Evolutionary conservation across 2,797 vertebrate species (phyloP), one percentile per base, ranked within the genome.

Genomic region (Loris lydekkerianus): DNA sequence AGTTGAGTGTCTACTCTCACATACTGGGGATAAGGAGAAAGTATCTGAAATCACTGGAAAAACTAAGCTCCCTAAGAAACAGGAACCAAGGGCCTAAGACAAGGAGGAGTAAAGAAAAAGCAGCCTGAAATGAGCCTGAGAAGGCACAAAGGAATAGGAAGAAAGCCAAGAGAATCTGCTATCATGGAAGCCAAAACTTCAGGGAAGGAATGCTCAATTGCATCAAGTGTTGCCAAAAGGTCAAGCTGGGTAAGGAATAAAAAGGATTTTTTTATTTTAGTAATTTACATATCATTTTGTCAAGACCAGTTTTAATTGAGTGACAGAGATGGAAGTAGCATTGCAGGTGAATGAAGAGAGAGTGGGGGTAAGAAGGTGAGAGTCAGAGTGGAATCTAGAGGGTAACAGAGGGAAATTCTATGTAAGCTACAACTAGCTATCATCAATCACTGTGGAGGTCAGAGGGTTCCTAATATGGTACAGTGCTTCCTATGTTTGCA

Each of bases 221-320:
- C 3, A 10, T 37, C 75, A 84, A 89, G 86, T 40, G 27, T 20
- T 72, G 31, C 25, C 2, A 4, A 90, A 69, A 93, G 53, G n/a
- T 65, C 56, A 83, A 37, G n/a, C 6, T 67, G 76, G 37, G 17
- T 43, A 43, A 86, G 27, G 8, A 61, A 34, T 58, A 70, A 90
- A 89, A 65, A 73, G 34, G 21, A 70, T 61, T 23, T 63, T 73
- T 81, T 89, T 91, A 67, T 73, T 92, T 94, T 60, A 83, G 70
- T 34, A 96, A 85, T 76, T 93, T 76, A 37, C 29, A 86, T 56
- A 61, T 94, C 29, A 76, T 61, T 78, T 86, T 90, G 29, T 93
- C 14, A 89, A 94, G 43, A 92, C 7, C 17, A 61, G 56, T 91
- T 92, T 94, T 31, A 93, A 37, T 0, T 11, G 37, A 60, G 80